Evolutionary conservation across 2,797 vertebrate species (phyloP).

Genomic region (Gobionotothen gibberifrons): DNA sequence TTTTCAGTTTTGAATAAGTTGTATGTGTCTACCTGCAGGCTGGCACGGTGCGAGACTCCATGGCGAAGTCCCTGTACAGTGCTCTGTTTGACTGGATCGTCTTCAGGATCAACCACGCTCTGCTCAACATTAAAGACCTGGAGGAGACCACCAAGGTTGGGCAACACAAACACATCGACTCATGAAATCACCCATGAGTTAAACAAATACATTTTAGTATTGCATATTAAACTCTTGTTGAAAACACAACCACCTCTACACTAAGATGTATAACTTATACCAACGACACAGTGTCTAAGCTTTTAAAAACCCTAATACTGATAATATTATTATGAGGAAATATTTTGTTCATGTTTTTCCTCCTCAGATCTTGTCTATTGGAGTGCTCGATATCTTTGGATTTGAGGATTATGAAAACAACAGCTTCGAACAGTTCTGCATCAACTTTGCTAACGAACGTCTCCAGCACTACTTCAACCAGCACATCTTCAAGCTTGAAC

Average conservation of each 20-base stretch:
- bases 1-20: neutral
- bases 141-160: conserved; percentile 92
- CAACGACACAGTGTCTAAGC: neutral
- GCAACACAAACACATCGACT: neutral
- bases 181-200: too few species aligned
- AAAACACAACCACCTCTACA: neutral
- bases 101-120: conserved; percentile 98
- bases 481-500: conserved; percentile 97
- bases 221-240: neutral
- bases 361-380: conserved; percentile 94
- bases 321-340: neutral
- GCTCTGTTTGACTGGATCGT: conserved; percentile 99
- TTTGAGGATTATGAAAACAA: conserved; percentile 99
- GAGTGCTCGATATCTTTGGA: conserved; percentile 98
- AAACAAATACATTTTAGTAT: neutral
- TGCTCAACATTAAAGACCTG: conserved; percentile 94
- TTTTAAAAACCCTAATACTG: neutral
- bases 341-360: neutral
- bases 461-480: conserved; percentile 99
- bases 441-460: conserved; percentile 98
- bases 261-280: neutral
- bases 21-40: conserved; percentile 81
- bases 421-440: conserved; percentile 99
- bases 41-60: conserved; percentile 94
- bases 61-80: conserved; percentile 97